These are phyloP conservation scores for Hypena proboscidalis DNA, from an alignment of 2,888 invertebrate species.

Conservation along the genomic window DNA sequence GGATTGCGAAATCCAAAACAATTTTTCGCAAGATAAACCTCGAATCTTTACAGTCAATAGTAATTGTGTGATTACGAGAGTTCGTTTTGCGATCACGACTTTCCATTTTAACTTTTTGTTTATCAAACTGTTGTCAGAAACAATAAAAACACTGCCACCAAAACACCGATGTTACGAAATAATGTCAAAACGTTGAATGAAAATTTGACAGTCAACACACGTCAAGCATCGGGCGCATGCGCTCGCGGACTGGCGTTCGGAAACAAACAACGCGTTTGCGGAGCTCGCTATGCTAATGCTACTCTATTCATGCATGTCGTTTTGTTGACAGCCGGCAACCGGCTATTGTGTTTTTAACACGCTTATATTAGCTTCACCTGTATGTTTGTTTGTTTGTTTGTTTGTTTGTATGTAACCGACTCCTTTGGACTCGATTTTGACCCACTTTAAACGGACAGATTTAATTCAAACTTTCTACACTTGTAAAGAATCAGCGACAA, in stretches of 20 bases:
- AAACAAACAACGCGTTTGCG: conserved; percentile 36
- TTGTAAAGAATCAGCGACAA: too few species aligned
- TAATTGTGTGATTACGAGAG: conserved; percentile 68
- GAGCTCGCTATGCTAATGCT: conserved; percentile 35
- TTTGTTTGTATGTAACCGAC: too few species aligned
- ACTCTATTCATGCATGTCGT: conserved; percentile 30
- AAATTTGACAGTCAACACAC: conserved; percentile 49
- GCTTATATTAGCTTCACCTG: too few species aligned
- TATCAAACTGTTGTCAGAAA: conserved; percentile 36
- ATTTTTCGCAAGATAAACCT: conserved; percentile 87
- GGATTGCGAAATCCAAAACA: conserved; percentile 87
- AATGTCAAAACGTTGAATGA: conserved; percentile 49
- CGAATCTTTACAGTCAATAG: conserved; percentile 82
- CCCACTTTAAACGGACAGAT: too few species aligned
- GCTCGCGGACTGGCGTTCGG: conserved; percentile 71
- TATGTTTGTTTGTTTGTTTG: too few species aligned
- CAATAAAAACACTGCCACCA: conserved; percentile 50
- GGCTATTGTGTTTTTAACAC: too few species aligned
- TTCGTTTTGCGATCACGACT: conserved; percentile 73
- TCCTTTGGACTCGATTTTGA: too few species aligned
- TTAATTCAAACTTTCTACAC: too few species aligned
- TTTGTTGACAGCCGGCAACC: conserved; percentile 31
- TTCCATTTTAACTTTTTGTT: conserved; percentile 64
- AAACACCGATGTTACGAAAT: conserved; percentile 64
- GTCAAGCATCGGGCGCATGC: conserved; percentile 74